Base-by-base conservation (phyloP, 2,888 invertebrate species). In the Aphodius sticticus region DNA sequence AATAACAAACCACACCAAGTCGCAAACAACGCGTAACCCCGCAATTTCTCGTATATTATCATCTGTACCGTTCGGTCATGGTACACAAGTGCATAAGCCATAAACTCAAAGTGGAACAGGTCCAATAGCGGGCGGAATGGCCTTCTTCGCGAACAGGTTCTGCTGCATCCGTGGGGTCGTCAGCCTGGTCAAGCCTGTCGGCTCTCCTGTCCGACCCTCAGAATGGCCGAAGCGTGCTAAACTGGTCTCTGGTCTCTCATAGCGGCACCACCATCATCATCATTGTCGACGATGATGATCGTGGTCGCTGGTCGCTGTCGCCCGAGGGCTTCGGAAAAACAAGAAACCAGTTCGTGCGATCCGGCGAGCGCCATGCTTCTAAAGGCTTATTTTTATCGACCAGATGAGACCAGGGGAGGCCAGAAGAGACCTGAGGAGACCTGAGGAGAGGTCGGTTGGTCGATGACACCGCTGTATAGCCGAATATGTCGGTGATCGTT, bases 61-160 rank as follows among this genome's bases (percentile, higher is more conserved):
- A 1, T 3, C 26, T 26, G 26, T 26, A 53, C 53, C 53, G 53
- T 53, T 53, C 53, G 12, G 9, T 53, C 53, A 9, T 53, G 53
- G 53, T 1, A 12, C 9, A 53, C 53, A 53, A 53, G 53, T 53
- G 53, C 53, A 53, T 5, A 5, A 53, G 53, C 9, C 53, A 53
- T 53, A 53, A 53, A 12, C 2, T 5, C 53, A 5, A 53, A 53
- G 53, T 53, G 53, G 53, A 53, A 53, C 53, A 74, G 74, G 74
- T 16, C 5, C 71, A 7, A 26, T 35, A 16, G 16, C 71, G 26
- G 71, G 26, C 71, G 74, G n/a, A n/a, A n/a, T 36, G 35, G 6
- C 72, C 72, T 16, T 36, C 72, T 26, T n/a, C 74, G n/a, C 74
- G 74, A 74, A 74, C 74, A 36, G 74, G 74, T 74, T 74, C 36